phyloP scores from a whole-genome alignment of 2,888 invertebrate genomes.

The Quadroppia sp. region DNA sequence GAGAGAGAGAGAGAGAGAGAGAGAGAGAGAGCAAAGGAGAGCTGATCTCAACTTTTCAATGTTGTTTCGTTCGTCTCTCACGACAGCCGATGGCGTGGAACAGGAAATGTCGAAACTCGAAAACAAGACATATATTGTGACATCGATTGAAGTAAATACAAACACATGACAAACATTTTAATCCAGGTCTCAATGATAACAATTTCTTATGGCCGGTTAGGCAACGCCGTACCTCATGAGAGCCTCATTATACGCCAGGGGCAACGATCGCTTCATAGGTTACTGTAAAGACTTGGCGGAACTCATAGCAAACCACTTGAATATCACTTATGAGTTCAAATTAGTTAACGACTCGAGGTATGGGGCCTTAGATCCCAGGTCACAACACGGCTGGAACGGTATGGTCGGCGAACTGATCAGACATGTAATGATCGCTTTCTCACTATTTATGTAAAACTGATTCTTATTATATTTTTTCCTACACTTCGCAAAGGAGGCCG shows the following conservation, averaged over 20 bases:
- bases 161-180: no score
- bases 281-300: conserved; percentile 89
- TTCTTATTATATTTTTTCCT: no score
- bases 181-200: no score
- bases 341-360: conserved; percentile 80
- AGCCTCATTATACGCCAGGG: conserved; percentile 62
- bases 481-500: conserved; percentile 71
- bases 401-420: conserved; percentile 74
- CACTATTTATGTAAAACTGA: no score
- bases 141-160: no score
- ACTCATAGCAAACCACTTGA: conserved; percentile 65
- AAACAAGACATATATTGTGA: no score
- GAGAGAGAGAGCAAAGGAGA: no score
- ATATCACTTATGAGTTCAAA: conserved; percentile 56
- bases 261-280: conserved; percentile 77
- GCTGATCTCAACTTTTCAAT: no score
- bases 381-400: conserved; percentile 75
- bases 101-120: no score
- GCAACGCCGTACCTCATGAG: conserved; percentile 86
- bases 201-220: background rate
- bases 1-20: no score
- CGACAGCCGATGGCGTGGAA: no score
- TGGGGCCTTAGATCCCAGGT: conserved; percentile 69
- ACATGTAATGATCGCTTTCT: conserved; percentile 63
- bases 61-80: no score